phyloP scores from a whole-genome alignment of 2,113 vertebrate genomes.

The Cavia porcellus region DNA sequence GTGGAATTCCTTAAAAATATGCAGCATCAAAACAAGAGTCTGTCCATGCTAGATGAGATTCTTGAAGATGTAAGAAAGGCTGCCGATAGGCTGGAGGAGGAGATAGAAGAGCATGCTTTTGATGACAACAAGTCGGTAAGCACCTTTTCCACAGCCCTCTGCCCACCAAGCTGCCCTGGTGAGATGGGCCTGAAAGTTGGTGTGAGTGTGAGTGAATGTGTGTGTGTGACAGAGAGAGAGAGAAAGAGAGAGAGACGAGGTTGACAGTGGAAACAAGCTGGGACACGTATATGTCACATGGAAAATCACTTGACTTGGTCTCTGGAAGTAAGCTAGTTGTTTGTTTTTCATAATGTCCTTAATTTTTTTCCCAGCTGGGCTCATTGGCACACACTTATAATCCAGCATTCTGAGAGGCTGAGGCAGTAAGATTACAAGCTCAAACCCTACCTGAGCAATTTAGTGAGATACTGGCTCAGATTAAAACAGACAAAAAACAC shows the following conservation, averaged over 20 bases:
- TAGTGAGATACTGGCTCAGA: neutral
- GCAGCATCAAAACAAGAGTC: slow-evolving; percentile 94
- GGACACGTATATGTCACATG: neutral
- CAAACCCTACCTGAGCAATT: neutral
- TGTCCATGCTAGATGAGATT: slow-evolving; percentile 97
- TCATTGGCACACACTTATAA: neutral
- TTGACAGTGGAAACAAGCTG: too few species aligned
- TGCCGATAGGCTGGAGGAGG: slow-evolving; percentile 96
- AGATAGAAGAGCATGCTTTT: slow-evolving; percentile 97
- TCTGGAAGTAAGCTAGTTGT: neutral
- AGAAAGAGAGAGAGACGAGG: neutral
- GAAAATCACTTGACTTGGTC: neutral
- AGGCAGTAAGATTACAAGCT: neutral
- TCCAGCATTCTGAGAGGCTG: neutral
- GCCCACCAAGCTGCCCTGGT: neutral
- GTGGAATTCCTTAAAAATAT: slow-evolving; percentile 94
- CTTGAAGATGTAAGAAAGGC: slow-evolving; percentile 97
- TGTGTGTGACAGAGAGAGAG: neutral
- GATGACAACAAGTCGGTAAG: slow-evolving; percentile 96
- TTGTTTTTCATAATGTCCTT: neutral
- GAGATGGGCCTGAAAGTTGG: neutral
- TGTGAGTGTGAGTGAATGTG: neutral
- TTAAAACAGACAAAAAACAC: neutral
- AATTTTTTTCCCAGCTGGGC: neutral
- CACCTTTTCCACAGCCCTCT: neutral